phyloP scores from a whole-genome alignment of 1,140 invertebrate species.

The Drosophila simulans region DNA sequence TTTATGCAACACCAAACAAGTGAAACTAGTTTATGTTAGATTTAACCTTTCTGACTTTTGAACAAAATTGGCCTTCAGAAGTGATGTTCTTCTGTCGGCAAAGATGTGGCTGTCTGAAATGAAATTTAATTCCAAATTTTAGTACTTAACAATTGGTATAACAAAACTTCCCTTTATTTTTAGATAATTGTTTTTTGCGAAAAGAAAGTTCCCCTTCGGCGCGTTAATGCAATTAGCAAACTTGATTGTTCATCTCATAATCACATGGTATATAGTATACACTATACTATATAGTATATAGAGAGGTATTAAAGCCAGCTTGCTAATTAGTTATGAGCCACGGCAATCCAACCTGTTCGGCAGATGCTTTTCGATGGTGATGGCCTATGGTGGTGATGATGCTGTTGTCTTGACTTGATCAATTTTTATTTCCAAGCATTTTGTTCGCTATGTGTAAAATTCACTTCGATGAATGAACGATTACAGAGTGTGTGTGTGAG shows the following conservation, averaged over 20 bases:
- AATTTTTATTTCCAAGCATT: conserved; percentile 33
- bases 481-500: conserved; percentile 16
- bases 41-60: not conserved
- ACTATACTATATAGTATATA: not conserved
- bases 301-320: not conserved
- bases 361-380: conserved; percentile 13
- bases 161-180: not conserved
- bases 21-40: conserved; percentile 6
- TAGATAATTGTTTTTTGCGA: conserved; percentile 25
- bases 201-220: conserved; percentile 31
- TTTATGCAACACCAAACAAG: not conserved
- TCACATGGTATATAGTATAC: not conserved
- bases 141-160: too few relatives aligned
- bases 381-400: conserved; percentile 4
- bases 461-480: conserved; percentile 55
- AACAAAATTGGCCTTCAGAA: not conserved
- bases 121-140: not conserved
- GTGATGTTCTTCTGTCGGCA: not conserved
- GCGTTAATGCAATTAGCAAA: conserved; percentile 24
- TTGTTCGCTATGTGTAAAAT: conserved; percentile 44
- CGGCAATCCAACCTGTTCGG: conserved; percentile 37
- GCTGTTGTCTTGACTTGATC: conserved; percentile 27
- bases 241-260: conserved; percentile 13
- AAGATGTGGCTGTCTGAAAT: not conserved
- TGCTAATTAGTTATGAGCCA: conserved; percentile 39